Percentiles rank a stretch among this genome's conserved stretches.
phyloP scores from a whole-genome alignment of 2,113 vertebrate species.

The Indicator maculatus region DNA sequence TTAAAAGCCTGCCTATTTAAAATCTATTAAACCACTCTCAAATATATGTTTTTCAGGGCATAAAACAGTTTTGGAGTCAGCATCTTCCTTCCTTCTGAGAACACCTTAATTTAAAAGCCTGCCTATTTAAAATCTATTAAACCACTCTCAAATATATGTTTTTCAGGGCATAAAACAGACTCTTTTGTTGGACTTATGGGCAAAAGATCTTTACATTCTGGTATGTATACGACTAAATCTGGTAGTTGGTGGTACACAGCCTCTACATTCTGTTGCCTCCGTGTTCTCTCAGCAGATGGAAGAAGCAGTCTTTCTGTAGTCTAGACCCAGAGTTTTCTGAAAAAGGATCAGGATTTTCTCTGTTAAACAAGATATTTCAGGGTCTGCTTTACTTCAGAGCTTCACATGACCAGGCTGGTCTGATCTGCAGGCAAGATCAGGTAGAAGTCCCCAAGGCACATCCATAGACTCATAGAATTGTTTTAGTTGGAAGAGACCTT shows the following conservation, averaged over 20 bases:
- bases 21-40: slow-evolving; percentile 71
- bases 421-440: neutral
- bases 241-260: neutral
- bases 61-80: neutral
- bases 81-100: neutral
- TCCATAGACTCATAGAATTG: neutral
- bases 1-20: slow-evolving; percentile 27
- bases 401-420: neutral
- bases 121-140: slow-evolving; percentile 65
- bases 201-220: slow-evolving; percentile 91
- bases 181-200: slow-evolving; percentile 93
- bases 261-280: slow-evolving; percentile 31
- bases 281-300: neutral
- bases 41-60: slow-evolving; percentile 83
- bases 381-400: neutral
- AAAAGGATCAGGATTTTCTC: neutral
- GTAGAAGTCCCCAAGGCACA: neutral
- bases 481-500: too few species aligned
- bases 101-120: neutral
- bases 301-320: neutral
- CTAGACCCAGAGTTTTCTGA: neutral
- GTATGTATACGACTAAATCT: slow-evolving; percentile 76
- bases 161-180: slow-evolving; percentile 87
- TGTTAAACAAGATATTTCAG: neutral
- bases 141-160: slow-evolving; percentile 77